Percentiles rank a stretch among this genome's conserved stretches.
Evolutionary conservation across 2,888 invertebrate species (phyloP).

Genomic region (Leucozona laternaria): DNA sequence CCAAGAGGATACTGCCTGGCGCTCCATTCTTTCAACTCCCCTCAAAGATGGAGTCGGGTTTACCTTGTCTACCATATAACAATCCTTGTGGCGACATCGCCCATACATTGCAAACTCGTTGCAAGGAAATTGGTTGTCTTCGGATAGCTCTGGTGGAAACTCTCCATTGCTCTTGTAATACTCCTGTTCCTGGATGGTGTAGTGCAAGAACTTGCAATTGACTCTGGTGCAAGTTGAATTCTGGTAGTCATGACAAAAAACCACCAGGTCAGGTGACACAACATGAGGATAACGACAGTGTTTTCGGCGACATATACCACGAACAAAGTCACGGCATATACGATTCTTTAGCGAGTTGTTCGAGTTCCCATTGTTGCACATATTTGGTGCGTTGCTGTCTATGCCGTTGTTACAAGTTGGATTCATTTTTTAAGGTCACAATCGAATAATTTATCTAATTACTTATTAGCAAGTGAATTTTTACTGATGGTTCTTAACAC

Average conservation of each 20-base stretch:
- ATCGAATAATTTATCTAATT: neutral
- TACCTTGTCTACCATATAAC: conserved; percentile 43
- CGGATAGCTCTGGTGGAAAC: conserved; percentile 84
- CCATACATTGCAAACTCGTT: conserved; percentile 78
- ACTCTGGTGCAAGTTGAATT: conserved; percentile 90
- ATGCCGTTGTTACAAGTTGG: conserved; percentile 23
- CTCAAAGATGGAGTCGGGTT: conserved; percentile 36
- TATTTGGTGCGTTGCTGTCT: conserved; percentile 30
- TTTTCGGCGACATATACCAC: conserved; percentile 85
- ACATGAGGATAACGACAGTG: conserved; percentile 78
- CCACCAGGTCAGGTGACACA: conserved; percentile 77
- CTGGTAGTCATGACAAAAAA: conserved; percentile 89
- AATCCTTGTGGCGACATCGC: conserved; percentile 73
- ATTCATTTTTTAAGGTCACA: conserved; percentile 25
- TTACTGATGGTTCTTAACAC: neutral
- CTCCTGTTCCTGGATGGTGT: conserved; percentile 90
- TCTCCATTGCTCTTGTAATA: conserved; percentile 90
- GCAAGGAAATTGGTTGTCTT: conserved; percentile 77
- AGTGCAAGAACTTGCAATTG: conserved; percentile 90
- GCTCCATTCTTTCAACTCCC: conserved; percentile 39
- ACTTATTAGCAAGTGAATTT: neutral
- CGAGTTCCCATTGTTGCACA: conserved; percentile 35
- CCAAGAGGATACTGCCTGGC: conserved; percentile 56
- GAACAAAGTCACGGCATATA: conserved; percentile 86
- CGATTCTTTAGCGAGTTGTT: conserved; percentile 72